Conservation (phyloP, 2,113 vertebrate genomes). For the Malurus alboscapulatus region DNA sequence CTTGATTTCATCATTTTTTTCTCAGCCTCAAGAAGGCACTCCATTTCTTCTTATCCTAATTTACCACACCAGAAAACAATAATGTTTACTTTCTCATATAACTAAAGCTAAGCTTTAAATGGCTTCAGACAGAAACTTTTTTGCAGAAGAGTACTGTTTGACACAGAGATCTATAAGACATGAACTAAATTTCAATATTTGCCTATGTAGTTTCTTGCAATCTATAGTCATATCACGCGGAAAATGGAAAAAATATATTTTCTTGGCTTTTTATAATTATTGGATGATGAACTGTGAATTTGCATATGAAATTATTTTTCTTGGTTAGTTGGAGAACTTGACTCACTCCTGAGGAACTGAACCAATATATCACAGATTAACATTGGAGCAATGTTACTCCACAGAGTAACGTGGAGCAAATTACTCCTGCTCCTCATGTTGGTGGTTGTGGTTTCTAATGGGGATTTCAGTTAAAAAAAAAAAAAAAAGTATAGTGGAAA, state of each 20-base stretch:
- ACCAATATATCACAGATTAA: neutral
- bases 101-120: neutral
- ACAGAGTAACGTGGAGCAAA: neutral
- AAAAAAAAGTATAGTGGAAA: neutral
- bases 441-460: neutral
- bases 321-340: neutral
- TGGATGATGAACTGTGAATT: neutral
- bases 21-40: neutral
- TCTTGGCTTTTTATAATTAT: neutral
- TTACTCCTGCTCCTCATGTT: neutral
- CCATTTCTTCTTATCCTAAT: neutral
- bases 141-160: neutral
- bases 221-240: neutral
- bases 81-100: neutral
- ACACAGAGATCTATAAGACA: neutral
- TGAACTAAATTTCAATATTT: neutral
- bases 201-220: neutral
- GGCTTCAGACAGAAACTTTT: neutral
- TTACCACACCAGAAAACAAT: neutral
- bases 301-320: neutral
- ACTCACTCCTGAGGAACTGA: neutral
- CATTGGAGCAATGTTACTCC: too few species aligned
- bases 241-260: neutral
- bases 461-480: neutral
- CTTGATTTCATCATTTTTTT: neutral